Conservation (phyloP, 2,888 invertebrate genomes). For the Reticulitermes lucifugus region DNA sequence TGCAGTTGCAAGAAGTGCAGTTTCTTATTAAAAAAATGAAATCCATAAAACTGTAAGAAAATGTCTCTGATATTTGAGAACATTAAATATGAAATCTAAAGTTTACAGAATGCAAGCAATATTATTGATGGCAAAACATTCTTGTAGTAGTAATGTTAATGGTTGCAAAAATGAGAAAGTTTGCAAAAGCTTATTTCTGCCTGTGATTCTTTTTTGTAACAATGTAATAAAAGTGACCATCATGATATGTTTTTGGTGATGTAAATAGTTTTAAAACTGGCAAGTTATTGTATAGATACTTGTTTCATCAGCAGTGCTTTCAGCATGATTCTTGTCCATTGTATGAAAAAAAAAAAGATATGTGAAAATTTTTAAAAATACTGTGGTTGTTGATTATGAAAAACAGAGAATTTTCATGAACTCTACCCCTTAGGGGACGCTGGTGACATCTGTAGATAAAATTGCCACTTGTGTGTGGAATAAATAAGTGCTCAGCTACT, state of each 20-base stretch:
- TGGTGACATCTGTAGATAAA: constrained; percentile 5
- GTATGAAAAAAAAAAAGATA: neutral
- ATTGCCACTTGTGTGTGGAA: neutral
- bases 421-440: neutral
- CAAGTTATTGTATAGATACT: constrained; percentile 32
- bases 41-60: neutral
- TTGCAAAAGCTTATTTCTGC: constrained; percentile 50
- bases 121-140: constrained; percentile 43
- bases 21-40: neutral
- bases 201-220: constrained; percentile 51
- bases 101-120: constrained; percentile 47
- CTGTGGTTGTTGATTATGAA: constrained; percentile 10
- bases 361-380: neutral
- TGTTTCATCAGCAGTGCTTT: constrained; percentile 43
- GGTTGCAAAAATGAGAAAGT: constrained; percentile 33
- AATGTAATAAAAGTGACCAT: constrained; percentile 43
- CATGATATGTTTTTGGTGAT: constrained; percentile 45
- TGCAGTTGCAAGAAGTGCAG: neutral
- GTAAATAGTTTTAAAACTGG: constrained; percentile 42
- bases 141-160: constrained; percentile 46
- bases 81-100: neutral
- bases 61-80: neutral
- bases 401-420: neutral
- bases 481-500: neutral
- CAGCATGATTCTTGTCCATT: constrained; percentile 5